phyloP scores from a whole-genome alignment of 2,797 vertebrate genomes.

The Lagodon rhomboides region DNA sequence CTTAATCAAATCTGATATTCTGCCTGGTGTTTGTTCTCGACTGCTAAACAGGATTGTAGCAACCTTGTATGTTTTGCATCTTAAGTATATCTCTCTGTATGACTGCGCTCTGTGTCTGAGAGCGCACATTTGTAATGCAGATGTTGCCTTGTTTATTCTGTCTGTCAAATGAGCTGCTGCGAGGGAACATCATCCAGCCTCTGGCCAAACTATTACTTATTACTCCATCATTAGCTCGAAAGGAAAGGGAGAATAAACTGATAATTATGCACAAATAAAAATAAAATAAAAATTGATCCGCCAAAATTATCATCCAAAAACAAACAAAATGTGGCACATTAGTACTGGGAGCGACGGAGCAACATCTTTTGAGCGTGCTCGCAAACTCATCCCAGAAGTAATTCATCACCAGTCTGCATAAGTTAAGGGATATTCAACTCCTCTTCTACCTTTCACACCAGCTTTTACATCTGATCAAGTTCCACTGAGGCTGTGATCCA shows the following conservation, averaged over 20 bases:
- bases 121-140: conserved; percentile 46
- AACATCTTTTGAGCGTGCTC: neutral
- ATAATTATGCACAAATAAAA: neutral
- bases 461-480: conserved; percentile 13
- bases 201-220: conserved; percentile 18
- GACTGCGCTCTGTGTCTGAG: conserved; percentile 18
- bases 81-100: conserved; percentile 38
- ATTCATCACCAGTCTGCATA: neutral
- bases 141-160: conserved; percentile 47
- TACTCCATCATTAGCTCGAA: conserved; percentile 8
- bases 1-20: conserved; percentile 35
- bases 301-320: conserved; percentile 4
- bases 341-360: neutral
- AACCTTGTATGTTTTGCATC: conserved; percentile 42
- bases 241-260: neutral
- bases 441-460: neutral
- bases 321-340: neutral
- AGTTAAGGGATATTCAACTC: neutral
- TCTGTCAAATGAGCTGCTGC: conserved; percentile 37
- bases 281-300: conserved; percentile 6
- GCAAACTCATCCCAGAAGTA: neutral
- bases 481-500: conserved; percentile 16
- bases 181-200: conserved; percentile 28
- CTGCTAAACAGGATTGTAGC: conserved; percentile 34
- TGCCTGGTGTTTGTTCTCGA: conserved; percentile 19